A percentile compares a stretch with the other conserved stretches of the same genome.
Evolutionary conservation across 2,797 vertebrate species (phyloP).

Genomic region (Brachyalestes nurse): DNA sequence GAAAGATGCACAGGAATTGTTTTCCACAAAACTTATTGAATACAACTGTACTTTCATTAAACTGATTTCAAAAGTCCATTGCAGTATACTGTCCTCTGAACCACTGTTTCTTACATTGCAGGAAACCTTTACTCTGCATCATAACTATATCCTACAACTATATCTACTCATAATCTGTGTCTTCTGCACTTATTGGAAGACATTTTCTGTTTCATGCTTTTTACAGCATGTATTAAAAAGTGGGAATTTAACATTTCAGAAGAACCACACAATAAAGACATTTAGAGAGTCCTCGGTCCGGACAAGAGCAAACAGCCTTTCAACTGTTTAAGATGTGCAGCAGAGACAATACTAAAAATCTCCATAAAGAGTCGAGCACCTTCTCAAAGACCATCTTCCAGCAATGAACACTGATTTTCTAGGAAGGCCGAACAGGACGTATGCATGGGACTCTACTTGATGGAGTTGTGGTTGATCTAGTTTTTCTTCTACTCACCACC

Average conservation of each 20-base stretch:
- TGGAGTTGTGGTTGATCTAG: conserved; percentile 44
- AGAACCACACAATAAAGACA: conserved; percentile 30
- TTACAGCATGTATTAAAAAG: not conserved
- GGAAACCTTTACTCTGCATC: not conserved
- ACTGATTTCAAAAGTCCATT: not conserved
- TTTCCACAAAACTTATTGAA: no score
- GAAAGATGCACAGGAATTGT: no score
- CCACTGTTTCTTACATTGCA: not conserved
- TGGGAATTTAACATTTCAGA: not conserved
- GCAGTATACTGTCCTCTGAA: not conserved
- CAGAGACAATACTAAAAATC: not conserved
- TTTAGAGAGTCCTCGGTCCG: conserved; percentile 4
- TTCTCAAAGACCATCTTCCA: conserved; percentile 5
- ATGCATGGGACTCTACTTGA: conserved; percentile 43
- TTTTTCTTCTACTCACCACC: conserved; percentile 51
- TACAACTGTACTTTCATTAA: not conserved
- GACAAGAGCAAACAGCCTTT: conserved; percentile 18
- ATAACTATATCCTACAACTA: not conserved
- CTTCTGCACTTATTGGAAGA: not conserved
- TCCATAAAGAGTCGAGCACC: not conserved
- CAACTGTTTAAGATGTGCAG: conserved; percentile 8
- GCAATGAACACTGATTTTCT: conserved; percentile 35
- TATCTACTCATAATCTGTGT: not conserved
- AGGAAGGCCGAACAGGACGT: not conserved
- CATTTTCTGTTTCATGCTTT: conserved; percentile 15